Evolutionary conservation across 2,797 vertebrate species (phyloP), one percentile per base, ranked within the genome.

Genomic region (Periophthalmus magnuspinnatus): DNA sequence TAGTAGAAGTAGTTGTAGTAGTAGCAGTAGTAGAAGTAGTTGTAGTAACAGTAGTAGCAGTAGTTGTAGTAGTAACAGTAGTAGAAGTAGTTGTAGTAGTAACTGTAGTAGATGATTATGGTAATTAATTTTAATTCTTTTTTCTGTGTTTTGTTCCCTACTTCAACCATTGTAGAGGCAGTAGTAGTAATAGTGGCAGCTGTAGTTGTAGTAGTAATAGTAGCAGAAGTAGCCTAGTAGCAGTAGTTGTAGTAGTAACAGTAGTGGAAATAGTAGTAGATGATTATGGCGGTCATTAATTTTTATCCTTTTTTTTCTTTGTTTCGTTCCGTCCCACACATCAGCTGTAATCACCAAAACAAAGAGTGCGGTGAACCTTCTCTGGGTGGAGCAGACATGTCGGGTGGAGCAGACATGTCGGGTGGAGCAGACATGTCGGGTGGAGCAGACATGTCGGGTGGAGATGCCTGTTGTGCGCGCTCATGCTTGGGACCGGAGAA

Each of bases 351-450:
- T 70, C 19, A 71, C 28, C 8, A 13, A 28, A 71, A 71, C 57
- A 50, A 19, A 28, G 38, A 71, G 80, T 67, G 62, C 60, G 65
- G 65, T n/a, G 38, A 21, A 58, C 71, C 71, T 54, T 70, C 81
- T 70, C 76, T 59, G 69, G 75, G 68, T 13, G 13, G 11, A 70
- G 72, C 59, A 73, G 78, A 71, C 70, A 83, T 79, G 36, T 81
- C 67, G 63, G 70, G 66, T 76, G 73, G 57, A 86, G 84, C 59
- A 73, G 78, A 71, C 70, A 83, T 79, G 36, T 81, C 67, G 69
- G 75, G 68, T 13, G 13, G 11, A 70, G 72, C 59, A 73, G 78
- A 71, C 70, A 83, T 79, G 36, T 81, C 67, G n/a, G n/a, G n/a
- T n/a, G n/a, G n/a, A n/a, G n/a, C n/a, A n/a, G n/a, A n/a, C 70